These are phyloP conservation scores for Xiphorhynchus elegans DNA, from an alignment of 2,113 vertebrate genomes.

Conservation along the genomic window DNA sequence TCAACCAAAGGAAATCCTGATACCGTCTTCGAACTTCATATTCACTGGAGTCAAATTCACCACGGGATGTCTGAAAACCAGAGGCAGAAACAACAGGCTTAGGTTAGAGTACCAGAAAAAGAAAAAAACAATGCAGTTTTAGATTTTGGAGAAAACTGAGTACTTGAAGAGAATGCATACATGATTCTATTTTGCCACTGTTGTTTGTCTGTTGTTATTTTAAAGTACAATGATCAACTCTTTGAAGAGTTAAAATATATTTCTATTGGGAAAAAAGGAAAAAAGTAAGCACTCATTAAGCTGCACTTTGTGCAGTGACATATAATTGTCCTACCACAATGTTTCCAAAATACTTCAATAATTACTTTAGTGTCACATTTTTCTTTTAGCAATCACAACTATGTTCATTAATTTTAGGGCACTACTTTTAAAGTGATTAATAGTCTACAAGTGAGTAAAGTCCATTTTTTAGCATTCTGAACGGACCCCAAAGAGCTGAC, in stretches of 20 bases:
- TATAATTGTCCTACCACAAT: slow-evolving; percentile 5
- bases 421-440: slow-evolving; percentile 27
- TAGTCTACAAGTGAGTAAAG: slow-evolving; percentile 39
- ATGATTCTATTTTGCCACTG: slow-evolving; percentile 25
- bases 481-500: slow-evolving; percentile 23
- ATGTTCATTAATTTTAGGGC: background rate
- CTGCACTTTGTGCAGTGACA: background rate
- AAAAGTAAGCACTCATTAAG: background rate
- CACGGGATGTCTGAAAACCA: slow-evolving; percentile 86
- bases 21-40: slow-evolving; percentile 92
- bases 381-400: background rate
- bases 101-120: background rate
- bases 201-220: slow-evolving; percentile 16
- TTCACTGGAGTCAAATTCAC: slow-evolving; percentile 94
- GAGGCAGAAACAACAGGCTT: background rate
- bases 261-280: background rate
- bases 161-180: background rate
- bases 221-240: background rate
- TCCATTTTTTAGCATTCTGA: slow-evolving; percentile 50
- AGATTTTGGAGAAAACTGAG: slow-evolving; percentile 14
- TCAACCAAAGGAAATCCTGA: slow-evolving; percentile 96
- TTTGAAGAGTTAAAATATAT: slow-evolving; percentile 33
- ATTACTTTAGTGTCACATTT: slow-evolving; percentile 17
- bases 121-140: background rate
- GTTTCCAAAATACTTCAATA: background rate